Percentiles rank a stretch among this genome's conserved stretches.
These are phyloP conservation scores for Copidosoma floridanum DNA, from an alignment of 1,140 invertebrate species.

Conservation along the genomic window DNA sequence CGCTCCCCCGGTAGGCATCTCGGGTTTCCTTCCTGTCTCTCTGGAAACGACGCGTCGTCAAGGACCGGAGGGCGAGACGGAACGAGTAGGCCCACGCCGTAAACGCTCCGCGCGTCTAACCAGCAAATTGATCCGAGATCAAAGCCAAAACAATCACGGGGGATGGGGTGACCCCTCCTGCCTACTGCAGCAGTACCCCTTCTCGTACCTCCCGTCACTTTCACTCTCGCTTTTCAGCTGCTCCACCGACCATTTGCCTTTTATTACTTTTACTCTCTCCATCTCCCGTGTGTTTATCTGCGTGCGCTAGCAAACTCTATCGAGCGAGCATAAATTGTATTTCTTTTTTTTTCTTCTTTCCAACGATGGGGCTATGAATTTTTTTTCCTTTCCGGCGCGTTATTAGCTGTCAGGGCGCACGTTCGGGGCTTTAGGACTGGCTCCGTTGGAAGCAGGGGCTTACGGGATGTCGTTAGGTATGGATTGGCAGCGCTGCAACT, in stretches of 20 bases:
- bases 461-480: slow-evolving; percentile 11
- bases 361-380: no score
- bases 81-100: no score
- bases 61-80: slow-evolving; percentile 18
- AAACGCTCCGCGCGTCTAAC: slow-evolving; percentile 49
- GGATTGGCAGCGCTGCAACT: no score
- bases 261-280: slow-evolving; percentile 18
- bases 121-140: slow-evolving; percentile 58
- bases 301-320: no score
- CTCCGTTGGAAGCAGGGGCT: neutral
- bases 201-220: slow-evolving; percentile 21
- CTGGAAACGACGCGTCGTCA: slow-evolving; percentile 25
- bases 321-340: slow-evolving; percentile 14
- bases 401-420: no score
- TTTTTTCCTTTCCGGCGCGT: no score
- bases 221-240: slow-evolving; percentile 17
- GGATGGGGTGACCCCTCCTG: no score
- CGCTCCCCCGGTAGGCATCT: no score
- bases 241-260: slow-evolving; percentile 6
- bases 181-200: no score
- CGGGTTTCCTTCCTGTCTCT: slow-evolving; percentile 23
- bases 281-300: neutral
- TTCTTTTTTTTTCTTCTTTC: no score
- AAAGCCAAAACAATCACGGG: slow-evolving; percentile 58
- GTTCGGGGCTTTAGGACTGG: neutral